phyloP scores from a whole-genome alignment of 2,113 vertebrate genomes.

The Mormyrus iriodes region DNA sequence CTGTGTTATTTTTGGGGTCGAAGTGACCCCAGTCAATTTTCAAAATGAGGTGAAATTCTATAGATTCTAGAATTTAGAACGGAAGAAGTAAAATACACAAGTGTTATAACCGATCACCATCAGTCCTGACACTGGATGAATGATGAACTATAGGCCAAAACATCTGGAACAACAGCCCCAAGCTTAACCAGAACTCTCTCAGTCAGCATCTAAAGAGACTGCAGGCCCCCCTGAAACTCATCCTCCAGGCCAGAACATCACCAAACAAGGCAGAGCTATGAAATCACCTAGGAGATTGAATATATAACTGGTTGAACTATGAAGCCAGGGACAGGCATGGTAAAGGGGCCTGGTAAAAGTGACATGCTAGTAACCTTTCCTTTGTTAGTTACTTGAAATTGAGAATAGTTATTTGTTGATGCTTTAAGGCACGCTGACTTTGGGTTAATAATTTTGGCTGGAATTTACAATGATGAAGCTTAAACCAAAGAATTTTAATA shows the following conservation, averaged over 20 bases:
- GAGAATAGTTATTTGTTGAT: neutral
- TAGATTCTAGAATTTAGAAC: too few species aligned
- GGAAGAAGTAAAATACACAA: too few species aligned
- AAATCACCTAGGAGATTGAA: too few species aligned
- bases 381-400: neutral
- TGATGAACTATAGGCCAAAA: neutral
- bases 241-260: neutral
- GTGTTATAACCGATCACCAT: too few species aligned
- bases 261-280: neutral
- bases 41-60: too few species aligned
- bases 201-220: neutral
- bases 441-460: neutral
- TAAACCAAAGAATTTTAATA: too few species aligned
- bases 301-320: too few species aligned
- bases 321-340: neutral
- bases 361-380: neutral
- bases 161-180: neutral
- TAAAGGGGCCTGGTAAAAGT: neutral
- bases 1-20: too few species aligned
- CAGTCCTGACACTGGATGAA: neutral
- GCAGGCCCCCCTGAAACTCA: neutral
- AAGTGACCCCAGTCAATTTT: too few species aligned
- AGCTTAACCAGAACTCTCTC: neutral
- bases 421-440: neutral
- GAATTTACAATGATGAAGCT: neutral